A percentile compares a stretch with the other conserved stretches of the same genome.
These are phyloP conservation scores for Achlya flavicornis DNA, from an alignment of 2,888 invertebrate genomes.

Conservation along the genomic window DNA sequence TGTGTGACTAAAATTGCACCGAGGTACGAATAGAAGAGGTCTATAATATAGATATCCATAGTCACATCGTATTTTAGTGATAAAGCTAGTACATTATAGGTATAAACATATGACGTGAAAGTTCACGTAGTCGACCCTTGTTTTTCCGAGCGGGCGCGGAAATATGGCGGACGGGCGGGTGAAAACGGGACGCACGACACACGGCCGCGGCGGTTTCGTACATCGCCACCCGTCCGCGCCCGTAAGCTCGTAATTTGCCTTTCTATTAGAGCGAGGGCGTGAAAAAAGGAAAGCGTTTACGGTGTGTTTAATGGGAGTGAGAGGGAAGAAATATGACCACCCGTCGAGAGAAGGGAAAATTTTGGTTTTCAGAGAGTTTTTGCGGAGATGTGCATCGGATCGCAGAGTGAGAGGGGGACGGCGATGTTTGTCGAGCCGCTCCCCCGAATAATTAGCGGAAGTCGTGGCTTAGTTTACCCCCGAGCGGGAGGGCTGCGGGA, in stretches of 20 bases:
- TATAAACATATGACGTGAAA: conserved; percentile 75
- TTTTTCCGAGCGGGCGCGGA: conserved; percentile 66
- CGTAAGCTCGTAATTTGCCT: conserved; percentile 85
- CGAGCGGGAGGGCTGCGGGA: conserved; percentile 68
- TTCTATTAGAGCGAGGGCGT: conserved; percentile 84
- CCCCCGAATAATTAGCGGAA: conserved; percentile 81
- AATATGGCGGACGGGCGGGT: conserved; percentile 57
- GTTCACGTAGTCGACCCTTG: conserved; percentile 76
- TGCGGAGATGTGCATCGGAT: conserved; percentile 81
- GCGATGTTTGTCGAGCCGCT: conserved; percentile 70
- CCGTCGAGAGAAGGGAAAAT: conserved; percentile 81
- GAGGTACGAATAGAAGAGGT: too few relatives aligned
- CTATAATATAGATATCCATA: conserved; percentile 21
- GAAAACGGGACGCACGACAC: conserved; percentile 68
- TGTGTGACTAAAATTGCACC: too few relatives aligned
- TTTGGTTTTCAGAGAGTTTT: conserved; percentile 82
- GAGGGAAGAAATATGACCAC: conserved; percentile 83
- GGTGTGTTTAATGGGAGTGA: conserved; percentile 83
- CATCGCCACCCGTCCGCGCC: conserved; percentile 84
- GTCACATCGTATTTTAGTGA: neutral
- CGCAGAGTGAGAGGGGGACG: conserved; percentile 73
- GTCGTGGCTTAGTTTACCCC: conserved; percentile 82
- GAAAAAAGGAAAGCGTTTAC: conserved; percentile 85
- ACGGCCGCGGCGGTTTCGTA: conserved; percentile 77
- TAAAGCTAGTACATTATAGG: conserved; percentile 43